A percentile compares a stretch with the other conserved stretches of the same genome.
These are phyloP conservation scores for Cyrtorhinus lividipennis DNA, from an alignment of 1,140 invertebrate species.

Conservation along the genomic window DNA sequence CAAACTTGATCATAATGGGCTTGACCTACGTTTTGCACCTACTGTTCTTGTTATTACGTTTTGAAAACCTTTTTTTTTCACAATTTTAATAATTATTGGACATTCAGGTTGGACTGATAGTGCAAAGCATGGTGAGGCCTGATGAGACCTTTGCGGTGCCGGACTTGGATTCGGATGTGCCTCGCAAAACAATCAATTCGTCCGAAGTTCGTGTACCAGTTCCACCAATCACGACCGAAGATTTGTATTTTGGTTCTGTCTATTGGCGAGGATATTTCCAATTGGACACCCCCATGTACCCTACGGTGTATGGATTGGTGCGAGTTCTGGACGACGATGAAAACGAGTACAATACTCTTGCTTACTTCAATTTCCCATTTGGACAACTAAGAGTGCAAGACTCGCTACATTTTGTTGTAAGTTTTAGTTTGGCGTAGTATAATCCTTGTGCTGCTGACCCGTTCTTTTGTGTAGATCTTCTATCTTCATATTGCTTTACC, in stretches of 20 bases:
- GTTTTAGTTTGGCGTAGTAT: conserved; percentile 19
- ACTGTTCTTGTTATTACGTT: too few relatives aligned
- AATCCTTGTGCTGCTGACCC: too few relatives aligned
- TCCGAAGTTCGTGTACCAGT: neutral
- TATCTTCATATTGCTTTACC: too few relatives aligned
- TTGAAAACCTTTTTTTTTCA: too few relatives aligned
- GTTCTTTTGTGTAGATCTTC: too few relatives aligned
- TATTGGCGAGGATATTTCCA: conserved; percentile 39
- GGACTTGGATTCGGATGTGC: neutral
- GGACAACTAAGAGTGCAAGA: conserved; percentile 36
- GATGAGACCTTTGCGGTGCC: conserved; percentile 21
- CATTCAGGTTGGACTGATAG: conserved; percentile 23
- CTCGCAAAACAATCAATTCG: neutral
- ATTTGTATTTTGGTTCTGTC: conserved; percentile 9
- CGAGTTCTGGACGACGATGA: conserved; percentile 40
- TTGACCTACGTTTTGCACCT: too few relatives aligned
- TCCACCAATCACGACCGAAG: neutral
- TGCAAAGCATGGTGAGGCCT: conserved; percentile 19
- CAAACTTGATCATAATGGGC: too few relatives aligned
- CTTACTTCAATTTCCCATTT: conserved; percentile 35
- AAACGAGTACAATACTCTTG: conserved; percentile 34
- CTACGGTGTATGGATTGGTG: conserved; percentile 40
- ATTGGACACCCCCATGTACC: conserved; percentile 45
- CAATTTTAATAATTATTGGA: too few relatives aligned
- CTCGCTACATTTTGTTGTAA: conserved; percentile 31